These are phyloP conservation scores for Baccha elongata DNA, from an alignment of 2,888 invertebrate species.

Conservation along the genomic window DNA sequence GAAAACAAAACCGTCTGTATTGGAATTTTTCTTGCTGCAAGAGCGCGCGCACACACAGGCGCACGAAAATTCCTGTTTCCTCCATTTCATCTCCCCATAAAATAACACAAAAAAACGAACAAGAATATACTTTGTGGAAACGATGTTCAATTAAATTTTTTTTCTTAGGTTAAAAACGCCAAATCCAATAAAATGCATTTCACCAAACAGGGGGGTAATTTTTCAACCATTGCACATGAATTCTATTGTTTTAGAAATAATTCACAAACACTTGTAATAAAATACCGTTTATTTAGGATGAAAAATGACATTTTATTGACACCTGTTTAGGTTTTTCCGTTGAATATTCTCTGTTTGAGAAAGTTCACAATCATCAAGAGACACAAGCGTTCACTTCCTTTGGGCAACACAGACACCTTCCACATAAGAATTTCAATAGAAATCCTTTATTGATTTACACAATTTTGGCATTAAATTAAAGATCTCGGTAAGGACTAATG, in stretches of 20 bases:
- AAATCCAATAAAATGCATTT: slow-evolving; percentile 57
- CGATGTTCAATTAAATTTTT: slow-evolving; percentile 17
- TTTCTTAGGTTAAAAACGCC: slow-evolving; percentile 59
- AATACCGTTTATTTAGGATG: slow-evolving; percentile 49
- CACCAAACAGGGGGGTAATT: slow-evolving; percentile 3
- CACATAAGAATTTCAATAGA: slow-evolving; percentile 41
- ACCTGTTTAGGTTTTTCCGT: slow-evolving; percentile 66
- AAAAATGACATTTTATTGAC: slow-evolving; percentile 69
- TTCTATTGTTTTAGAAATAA: slow-evolving; percentile 13
- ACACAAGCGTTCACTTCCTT: slow-evolving; percentile 61
- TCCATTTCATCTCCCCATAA: slow-evolving; percentile 44
- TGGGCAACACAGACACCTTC: slow-evolving; percentile 37
- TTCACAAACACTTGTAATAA: slow-evolving; percentile 29
- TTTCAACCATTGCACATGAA: slow-evolving; percentile 20
- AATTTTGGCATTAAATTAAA: slow-evolving; percentile 42
- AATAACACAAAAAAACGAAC: slow-evolving; percentile 8
- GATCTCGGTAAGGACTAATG: slow-evolving; percentile 15
- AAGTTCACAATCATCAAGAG: slow-evolving; percentile 48
- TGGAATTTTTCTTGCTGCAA: slow-evolving; percentile 56
- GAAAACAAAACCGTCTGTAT: slow-evolving; percentile 68
- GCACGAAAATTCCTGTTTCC: slow-evolving; percentile 54
- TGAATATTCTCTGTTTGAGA: slow-evolving; percentile 63
- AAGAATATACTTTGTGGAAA: slow-evolving; percentile 46
- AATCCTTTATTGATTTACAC: slow-evolving; percentile 12
- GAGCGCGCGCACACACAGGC: slow-evolving; percentile 35